phyloP scores from a whole-genome alignment of 2,113 vertebrate species.

The Lutjanus erythropterus region DNA sequence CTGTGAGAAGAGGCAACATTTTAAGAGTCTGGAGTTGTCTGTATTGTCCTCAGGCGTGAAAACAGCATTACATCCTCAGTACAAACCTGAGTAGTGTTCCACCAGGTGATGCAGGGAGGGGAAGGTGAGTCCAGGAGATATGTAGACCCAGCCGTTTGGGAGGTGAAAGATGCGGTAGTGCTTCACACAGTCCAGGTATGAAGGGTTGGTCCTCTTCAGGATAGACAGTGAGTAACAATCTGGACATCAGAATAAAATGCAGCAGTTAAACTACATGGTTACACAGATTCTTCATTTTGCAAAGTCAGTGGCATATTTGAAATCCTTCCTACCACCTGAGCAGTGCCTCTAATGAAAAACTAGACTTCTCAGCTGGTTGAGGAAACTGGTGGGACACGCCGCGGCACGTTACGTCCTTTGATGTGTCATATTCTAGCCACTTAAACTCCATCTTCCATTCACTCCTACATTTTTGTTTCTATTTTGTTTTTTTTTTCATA shows the following conservation, averaged over 20 bases:
- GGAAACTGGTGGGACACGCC: too few relatives aligned
- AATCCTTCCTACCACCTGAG: too few relatives aligned
- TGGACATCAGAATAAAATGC: slow-evolving; percentile 48
- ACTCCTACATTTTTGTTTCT: too few relatives aligned
- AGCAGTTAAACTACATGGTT: background rate
- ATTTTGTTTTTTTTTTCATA: too few relatives aligned
- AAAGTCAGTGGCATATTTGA: too few relatives aligned
- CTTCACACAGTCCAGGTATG: slow-evolving; percentile 78
- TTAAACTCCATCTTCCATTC: too few relatives aligned
- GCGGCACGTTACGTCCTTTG: too few relatives aligned
- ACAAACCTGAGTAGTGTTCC: slow-evolving; percentile 88
- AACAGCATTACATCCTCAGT: background rate
- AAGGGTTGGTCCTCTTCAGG: slow-evolving; percentile 60
- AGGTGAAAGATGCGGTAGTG: slow-evolving; percentile 88
- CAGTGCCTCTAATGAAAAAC: too few relatives aligned
- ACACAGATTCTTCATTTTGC: background rate
- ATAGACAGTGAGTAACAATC: slow-evolving; percentile 88
- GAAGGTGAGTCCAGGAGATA: slow-evolving; percentile 87
- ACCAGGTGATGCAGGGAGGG: slow-evolving; percentile 87
- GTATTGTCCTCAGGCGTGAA: background rate
- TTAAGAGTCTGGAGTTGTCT: background rate
- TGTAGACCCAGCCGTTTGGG: slow-evolving; percentile 89
- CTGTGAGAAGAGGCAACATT: slow-evolving; percentile 66
- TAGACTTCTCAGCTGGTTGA: too few relatives aligned
- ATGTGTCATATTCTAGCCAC: too few relatives aligned